Conservation (phyloP, 1,140 invertebrate species). For the Campoletis sonorensis region DNA sequence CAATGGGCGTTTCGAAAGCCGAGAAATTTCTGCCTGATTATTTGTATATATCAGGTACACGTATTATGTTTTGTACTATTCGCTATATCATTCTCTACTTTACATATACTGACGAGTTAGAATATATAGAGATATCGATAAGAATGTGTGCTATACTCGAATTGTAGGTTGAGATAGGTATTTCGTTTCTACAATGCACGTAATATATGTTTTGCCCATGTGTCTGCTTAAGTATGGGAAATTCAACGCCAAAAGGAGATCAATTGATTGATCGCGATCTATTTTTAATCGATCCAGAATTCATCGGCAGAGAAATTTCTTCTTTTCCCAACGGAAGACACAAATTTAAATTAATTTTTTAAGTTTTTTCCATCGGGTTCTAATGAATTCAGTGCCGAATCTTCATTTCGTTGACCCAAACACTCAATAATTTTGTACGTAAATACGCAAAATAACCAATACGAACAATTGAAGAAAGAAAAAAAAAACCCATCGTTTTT, state of each 20-base stretch:
- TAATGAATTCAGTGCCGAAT: too few species aligned
- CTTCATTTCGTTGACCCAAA: too few species aligned
- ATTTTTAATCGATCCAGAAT: too few species aligned
- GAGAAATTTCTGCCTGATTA: conserved; percentile 27
- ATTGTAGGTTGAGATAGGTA: conserved; percentile 62
- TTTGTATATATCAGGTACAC: conserved; percentile 8
- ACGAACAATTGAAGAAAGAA: too few species aligned
- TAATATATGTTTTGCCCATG: conserved; percentile 34
- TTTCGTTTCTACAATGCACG: conserved; percentile 66
- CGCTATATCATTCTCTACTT: conserved; percentile 1
- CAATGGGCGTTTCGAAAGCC: conserved; percentile 59
- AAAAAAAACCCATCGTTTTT: too few species aligned
- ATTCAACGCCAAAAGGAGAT: neutral
- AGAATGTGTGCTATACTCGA: conserved; percentile 22
- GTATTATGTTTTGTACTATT: conserved; percentile 6
- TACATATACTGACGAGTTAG: neutral
- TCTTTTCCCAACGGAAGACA: too few species aligned
- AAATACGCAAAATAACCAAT: too few species aligned
- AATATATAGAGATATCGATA: neutral
- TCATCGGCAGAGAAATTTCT: too few species aligned
- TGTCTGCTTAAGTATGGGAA: neutral
- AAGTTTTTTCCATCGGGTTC: too few species aligned
- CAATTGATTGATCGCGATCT: too few species aligned
- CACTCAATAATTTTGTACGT: too few species aligned
- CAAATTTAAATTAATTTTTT: too few species aligned